A percentile compares a stretch with the other conserved stretches of the same genome.
Conservation (phyloP, 2,888 invertebrate genomes). For the Tipula confusa region DNA sequence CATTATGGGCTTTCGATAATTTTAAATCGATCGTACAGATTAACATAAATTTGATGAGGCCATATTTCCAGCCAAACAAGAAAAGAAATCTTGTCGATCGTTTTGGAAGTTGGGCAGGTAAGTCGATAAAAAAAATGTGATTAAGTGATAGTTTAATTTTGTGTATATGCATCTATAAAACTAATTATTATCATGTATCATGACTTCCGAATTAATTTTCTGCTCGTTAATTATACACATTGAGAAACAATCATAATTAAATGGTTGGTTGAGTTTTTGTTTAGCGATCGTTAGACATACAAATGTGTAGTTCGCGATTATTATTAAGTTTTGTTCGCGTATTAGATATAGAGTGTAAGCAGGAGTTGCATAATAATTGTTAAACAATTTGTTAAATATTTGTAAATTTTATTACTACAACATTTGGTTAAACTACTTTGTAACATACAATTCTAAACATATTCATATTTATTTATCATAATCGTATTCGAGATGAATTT, state of each 20-base stretch:
- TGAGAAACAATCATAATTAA: neutral
- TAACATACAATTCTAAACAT: neutral
- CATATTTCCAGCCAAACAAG: slow-evolving; percentile 61
- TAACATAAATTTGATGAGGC: slow-evolving; percentile 58
- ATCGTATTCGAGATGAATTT: neutral
- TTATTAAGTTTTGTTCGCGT: no score
- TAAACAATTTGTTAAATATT: no score
- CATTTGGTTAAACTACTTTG: no score
- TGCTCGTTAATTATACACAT: neutral
- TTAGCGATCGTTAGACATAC: neutral
- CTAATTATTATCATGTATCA: no score
- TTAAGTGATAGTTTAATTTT: no score
- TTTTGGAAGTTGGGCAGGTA: slow-evolving; percentile 86
- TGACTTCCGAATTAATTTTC: neutral
- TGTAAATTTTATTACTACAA: no score
- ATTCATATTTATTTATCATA: neutral
- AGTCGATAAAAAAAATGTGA: slow-evolving; percentile 44
- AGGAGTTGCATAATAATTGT: no score
- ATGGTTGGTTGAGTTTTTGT: neutral
- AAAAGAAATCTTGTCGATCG: slow-evolving; percentile 58
- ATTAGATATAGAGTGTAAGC: no score
- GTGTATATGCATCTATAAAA: no score
- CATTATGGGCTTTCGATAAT: slow-evolving; percentile 55
- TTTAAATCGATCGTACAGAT: slow-evolving; percentile 59
- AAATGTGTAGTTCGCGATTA: no score